phyloP scores from a whole-genome alignment of 2,888 invertebrate genomes.

The Ganaspis brasiliensis region DNA sequence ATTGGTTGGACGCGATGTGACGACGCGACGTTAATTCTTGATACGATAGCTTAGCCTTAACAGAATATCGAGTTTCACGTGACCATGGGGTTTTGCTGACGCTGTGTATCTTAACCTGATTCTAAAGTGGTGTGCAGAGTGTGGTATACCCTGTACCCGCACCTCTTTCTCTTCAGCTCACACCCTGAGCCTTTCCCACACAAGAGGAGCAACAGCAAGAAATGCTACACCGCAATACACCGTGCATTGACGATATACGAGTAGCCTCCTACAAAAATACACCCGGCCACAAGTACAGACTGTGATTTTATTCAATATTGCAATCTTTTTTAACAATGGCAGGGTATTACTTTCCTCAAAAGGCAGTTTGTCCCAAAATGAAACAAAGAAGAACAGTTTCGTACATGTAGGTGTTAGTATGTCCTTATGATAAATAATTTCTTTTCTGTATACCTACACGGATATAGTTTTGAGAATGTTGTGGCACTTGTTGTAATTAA shows the following conservation, averaged over 20 bases:
- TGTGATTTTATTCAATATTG: no score
- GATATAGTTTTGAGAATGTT: no score
- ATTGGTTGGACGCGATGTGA: conserved; percentile 50
- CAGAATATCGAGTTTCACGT: conserved; percentile 65
- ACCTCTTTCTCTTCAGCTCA: conserved; percentile 59
- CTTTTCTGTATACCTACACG: no score
- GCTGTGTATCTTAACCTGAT: conserved; percentile 64
- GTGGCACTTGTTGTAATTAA: no score
- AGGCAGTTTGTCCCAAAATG: no score
- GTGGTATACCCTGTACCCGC: conserved; percentile 50
- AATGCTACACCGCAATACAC: conserved; percentile 70
- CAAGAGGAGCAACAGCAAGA: conserved; percentile 68
- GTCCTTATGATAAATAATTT: no score
- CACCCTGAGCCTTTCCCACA: conserved; percentile 70
- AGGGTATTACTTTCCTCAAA: no score
- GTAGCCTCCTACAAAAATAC: conserved; percentile 63
- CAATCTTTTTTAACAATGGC: no score
- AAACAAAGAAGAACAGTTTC: no score
- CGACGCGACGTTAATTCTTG: conserved; percentile 50
- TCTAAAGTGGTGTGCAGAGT: conserved; percentile 60
- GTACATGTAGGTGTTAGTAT: no score
- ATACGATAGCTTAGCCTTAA: conserved; percentile 56
- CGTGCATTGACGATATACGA: conserved; percentile 62
- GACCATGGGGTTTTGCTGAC: conserved; percentile 57
- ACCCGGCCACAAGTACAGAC: no score